These are phyloP conservation scores for Catostylus mosaicus DNA, from an alignment of 30 jellyfish, hydroid and myxozoan species.

Conservation along the genomic window DNA sequence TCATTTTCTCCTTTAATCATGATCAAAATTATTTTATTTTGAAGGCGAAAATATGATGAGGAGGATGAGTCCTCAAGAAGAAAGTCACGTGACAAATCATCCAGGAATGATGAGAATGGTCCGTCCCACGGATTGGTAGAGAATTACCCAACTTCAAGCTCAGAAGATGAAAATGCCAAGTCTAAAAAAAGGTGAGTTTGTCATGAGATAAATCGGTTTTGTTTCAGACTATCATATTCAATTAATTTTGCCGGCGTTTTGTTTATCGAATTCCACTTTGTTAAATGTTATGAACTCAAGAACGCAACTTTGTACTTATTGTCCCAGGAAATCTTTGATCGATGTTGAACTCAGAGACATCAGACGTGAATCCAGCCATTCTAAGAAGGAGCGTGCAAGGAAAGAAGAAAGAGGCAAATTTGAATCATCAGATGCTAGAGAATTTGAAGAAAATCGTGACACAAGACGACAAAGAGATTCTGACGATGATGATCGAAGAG, in stretches of 20 bases:
- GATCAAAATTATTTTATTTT: not conserved
- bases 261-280: too few species aligned
- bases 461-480: not conserved
- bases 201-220: too few species aligned
- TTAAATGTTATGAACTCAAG: not conserved
- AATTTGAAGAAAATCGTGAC: not conserved
- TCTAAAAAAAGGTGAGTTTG: too few species aligned
- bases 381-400: not conserved
- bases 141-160: slow-evolving; percentile 52
- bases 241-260: too few species aligned
- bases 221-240: too few species aligned
- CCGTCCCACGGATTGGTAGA: slow-evolving; percentile 40
- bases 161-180: slow-evolving; percentile 18
- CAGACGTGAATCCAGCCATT: slow-evolving; percentile 13
- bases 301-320: not conserved
- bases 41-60: slow-evolving; percentile 20
- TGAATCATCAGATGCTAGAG: slow-evolving; percentile 4
- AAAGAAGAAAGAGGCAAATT: not conserved
- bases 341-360: slow-evolving; percentile 7
- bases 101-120: slow-evolving; percentile 34
- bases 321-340: slow-evolving; percentile 16
- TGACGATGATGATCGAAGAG: not conserved
- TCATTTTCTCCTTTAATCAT: too few species aligned
- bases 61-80: slow-evolving; percentile 5
- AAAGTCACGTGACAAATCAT: not conserved